These are phyloP conservation scores for Brevipalpus yothersi DNA, from an alignment of 1,140 invertebrate genomes.

Conservation along the genomic window DNA sequence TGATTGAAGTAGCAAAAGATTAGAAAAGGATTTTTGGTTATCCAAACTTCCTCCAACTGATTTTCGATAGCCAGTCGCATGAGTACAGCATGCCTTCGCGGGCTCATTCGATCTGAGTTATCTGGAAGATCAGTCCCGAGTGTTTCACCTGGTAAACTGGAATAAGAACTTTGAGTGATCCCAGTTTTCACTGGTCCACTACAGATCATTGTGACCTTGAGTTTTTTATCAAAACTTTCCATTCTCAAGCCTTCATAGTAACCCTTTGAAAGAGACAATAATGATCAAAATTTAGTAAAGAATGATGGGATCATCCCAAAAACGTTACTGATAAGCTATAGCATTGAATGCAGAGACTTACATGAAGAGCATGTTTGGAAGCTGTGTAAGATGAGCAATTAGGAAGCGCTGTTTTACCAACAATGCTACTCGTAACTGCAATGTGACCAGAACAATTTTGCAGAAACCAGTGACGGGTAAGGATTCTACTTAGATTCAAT, in stretches of 20 bases:
- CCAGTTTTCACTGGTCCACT: conserved; percentile 35
- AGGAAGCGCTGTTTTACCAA: conserved; percentile 38
- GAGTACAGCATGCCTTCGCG: not conserved
- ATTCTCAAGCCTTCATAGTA: conserved; percentile 8
- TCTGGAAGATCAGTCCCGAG: not conserved
- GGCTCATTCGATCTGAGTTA: not conserved
- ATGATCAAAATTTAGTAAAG: not conserved
- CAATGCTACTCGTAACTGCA: conserved; percentile 43
- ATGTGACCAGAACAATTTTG: conserved; percentile 31
- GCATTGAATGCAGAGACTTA: conserved; percentile 19
- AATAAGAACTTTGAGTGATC: not conserved
- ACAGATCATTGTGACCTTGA: conserved; percentile 39
- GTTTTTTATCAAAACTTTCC: conserved; percentile 19
- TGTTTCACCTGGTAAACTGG: not conserved
- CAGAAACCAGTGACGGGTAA: conserved; percentile 34
- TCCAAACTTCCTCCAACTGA: not conserved
- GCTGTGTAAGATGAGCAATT: conserved; percentile 48
- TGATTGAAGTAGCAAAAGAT: not conserved
- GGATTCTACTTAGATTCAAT: conserved; percentile 39
- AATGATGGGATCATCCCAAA: not conserved
- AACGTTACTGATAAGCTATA: not conserved
- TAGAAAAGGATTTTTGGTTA: not conserved
- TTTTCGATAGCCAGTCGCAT: not conserved
- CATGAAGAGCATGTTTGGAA: conserved; percentile 56
- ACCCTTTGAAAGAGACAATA: not conserved